Evolutionary conservation across 2,888 invertebrate species (phyloP).

Genomic region (Calephelis perditalis): DNA sequence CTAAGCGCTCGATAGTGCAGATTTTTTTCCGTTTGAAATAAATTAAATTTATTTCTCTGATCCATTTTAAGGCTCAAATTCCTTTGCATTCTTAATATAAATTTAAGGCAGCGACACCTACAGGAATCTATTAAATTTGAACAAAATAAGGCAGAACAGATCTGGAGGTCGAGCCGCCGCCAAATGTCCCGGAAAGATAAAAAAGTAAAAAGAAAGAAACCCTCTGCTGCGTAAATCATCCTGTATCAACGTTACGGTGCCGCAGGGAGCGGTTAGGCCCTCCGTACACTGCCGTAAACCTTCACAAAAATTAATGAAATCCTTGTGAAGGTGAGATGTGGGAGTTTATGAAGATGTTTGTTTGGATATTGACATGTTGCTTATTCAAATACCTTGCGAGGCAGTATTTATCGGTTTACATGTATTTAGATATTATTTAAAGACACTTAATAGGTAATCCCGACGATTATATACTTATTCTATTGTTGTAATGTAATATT

Average conservation of each 20-base stretch:
- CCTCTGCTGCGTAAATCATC: slow-evolving; percentile 34
- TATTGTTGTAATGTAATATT: too few species aligned
- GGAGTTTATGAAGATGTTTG: too few species aligned
- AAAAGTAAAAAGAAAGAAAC: slow-evolving; percentile 34
- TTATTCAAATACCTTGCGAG: too few species aligned
- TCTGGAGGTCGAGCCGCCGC: slow-evolving; percentile 28
- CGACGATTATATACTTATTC: too few species aligned
- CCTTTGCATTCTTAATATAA: slow-evolving; percentile 4
- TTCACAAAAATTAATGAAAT: slow-evolving; percentile 1
- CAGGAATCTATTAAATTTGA: slow-evolving; percentile 27
- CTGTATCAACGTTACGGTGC: slow-evolving; percentile 31
- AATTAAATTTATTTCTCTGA: too few species aligned
- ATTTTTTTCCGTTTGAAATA: too few species aligned
- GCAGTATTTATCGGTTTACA: too few species aligned
- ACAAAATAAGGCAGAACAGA: slow-evolving; percentile 26
- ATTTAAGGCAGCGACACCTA: slow-evolving; percentile 4
- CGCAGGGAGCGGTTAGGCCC: slow-evolving; percentile 15
- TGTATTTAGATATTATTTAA: too few species aligned
- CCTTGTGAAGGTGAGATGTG: neutral
- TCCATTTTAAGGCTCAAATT: neutral
- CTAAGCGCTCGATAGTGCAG: too few species aligned
- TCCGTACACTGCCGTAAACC: slow-evolving; percentile 1
- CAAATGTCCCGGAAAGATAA: slow-evolving; percentile 41
- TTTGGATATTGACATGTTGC: too few species aligned
- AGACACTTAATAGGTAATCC: too few species aligned